Percentiles rank a stretch among this genome's conserved stretches.
Conservation (phyloP, 2,797 vertebrate species). For the Dipus sagitta region DNA sequence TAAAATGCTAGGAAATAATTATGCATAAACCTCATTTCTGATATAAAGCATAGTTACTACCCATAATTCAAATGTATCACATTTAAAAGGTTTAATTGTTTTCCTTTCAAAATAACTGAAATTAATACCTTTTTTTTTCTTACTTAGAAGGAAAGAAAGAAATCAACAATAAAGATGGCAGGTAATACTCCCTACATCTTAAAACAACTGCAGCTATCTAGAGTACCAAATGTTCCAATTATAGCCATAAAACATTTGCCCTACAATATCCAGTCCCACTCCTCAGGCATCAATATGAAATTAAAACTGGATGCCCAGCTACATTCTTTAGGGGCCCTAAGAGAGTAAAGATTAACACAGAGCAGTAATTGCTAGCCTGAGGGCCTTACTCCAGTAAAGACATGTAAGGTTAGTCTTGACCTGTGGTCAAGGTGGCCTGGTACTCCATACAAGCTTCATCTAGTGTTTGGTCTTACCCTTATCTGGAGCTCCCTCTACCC, state of each 20-base stretch:
- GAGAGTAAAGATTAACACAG: no score
- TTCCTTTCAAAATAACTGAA: conserved; percentile 68
- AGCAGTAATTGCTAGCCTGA: no score
- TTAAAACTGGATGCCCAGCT: conserved; percentile 79
- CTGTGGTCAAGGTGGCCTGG: no score
- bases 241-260: conserved; percentile 75
- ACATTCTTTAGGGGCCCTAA: no score
- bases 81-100: conserved; percentile 30
- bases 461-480: no score
- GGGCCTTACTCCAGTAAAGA: no score
- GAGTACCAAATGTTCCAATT: conserved; percentile 77
- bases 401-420: no score
- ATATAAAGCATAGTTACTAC: conserved; percentile 69
- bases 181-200: conserved; percentile 84
- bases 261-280: conserved; percentile 55
- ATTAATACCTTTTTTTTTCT: conserved; percentile 54
- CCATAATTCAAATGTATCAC: conserved; percentile 77
- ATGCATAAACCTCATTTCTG: neutral
- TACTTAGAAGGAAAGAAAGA: conserved; percentile 73
- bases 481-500: no score
- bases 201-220: conserved; percentile 72
- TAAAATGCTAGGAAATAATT: conserved; percentile 7
- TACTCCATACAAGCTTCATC: no score
- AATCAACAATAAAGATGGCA: conserved; percentile 81
- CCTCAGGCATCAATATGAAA: conserved; percentile 79